A percentile compares a stretch with the other conserved stretches of the same genome.
Conservation (phyloP, 2,888 invertebrate species). For the Troilus luridus region DNA sequence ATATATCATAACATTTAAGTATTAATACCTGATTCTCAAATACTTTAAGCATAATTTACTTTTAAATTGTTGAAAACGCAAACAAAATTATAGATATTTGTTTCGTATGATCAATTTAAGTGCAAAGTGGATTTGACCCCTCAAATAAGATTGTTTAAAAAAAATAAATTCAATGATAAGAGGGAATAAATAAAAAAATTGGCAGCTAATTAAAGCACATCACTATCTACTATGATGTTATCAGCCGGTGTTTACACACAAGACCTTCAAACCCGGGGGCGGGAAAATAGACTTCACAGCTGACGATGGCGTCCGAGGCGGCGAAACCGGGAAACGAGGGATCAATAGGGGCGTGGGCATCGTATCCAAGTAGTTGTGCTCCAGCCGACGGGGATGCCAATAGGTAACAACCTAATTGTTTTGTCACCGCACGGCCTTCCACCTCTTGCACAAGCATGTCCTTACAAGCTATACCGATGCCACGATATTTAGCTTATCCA, state of each 20-base stretch:
- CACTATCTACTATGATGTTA: not conserved
- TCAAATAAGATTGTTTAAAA: too few relatives aligned
- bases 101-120: too few relatives aligned
- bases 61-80: too few relatives aligned
- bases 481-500: not conserved
- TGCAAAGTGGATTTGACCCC: too few relatives aligned
- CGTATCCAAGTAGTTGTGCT: not conserved
- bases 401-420: conserved; percentile 47
- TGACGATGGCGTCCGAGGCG: conserved; percentile 43
- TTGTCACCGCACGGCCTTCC: not conserved
- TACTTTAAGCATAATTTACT: too few relatives aligned
- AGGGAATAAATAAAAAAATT: not conserved
- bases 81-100: too few relatives aligned
- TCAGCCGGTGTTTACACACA: conserved; percentile 20
- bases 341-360: conserved; percentile 54
- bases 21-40: too few relatives aligned
- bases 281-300: not conserved
- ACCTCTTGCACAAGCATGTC: not conserved
- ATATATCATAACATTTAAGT: too few relatives aligned
- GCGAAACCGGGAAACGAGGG: not conserved
- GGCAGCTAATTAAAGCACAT: not conserved
- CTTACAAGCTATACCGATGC: not conserved
- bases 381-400: conserved; percentile 43
- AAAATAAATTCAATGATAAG: too few relatives aligned
- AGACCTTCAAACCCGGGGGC: conserved; percentile 31